Conservation (phyloP, 2,888 invertebrate genomes). For the Drosophila kuntzei region DNA sequence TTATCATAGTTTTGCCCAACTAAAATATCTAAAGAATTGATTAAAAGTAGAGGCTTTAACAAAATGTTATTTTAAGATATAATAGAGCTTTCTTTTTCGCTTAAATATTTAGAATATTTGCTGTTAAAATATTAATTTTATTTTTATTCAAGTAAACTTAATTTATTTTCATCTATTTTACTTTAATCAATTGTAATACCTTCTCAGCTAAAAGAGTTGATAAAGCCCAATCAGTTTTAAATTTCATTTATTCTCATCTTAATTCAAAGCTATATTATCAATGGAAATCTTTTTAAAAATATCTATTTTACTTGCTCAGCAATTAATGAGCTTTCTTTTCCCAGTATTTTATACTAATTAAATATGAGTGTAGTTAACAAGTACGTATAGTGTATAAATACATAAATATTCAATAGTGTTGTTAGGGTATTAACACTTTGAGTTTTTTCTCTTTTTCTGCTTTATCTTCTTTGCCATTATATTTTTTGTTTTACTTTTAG, state of each 20-base stretch:
- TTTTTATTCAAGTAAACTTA: too few species aligned
- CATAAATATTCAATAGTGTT: slow-evolving; percentile 15
- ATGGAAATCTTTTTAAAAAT: background rate
- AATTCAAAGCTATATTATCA: background rate
- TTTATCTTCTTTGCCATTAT: background rate
- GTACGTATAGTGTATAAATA: background rate
- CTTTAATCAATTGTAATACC: too few species aligned
- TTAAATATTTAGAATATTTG: too few species aligned
- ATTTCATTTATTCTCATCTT: background rate
- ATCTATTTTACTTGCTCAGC: background rate
- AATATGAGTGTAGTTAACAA: slow-evolving; percentile 2
- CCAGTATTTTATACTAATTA: background rate
- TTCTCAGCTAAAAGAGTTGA: too few species aligned
- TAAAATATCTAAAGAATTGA: too few species aligned
- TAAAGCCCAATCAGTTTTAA: too few species aligned
- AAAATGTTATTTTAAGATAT: too few species aligned
- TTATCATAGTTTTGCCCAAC: too few species aligned
- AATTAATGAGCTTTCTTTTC: slow-evolving; percentile 2
- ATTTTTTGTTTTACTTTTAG: slow-evolving; percentile 7
- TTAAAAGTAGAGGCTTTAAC: too few species aligned
- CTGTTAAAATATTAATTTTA: too few species aligned
- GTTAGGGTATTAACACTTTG: slow-evolving; percentile 17
- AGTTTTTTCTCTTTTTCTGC: slow-evolving; percentile 3
- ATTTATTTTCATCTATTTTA: too few species aligned
- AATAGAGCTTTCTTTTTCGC: too few species aligned